Base-by-base conservation (phyloP, 2,797 vertebrate genomes). In the Hippopotamyrus pictus region DNA sequence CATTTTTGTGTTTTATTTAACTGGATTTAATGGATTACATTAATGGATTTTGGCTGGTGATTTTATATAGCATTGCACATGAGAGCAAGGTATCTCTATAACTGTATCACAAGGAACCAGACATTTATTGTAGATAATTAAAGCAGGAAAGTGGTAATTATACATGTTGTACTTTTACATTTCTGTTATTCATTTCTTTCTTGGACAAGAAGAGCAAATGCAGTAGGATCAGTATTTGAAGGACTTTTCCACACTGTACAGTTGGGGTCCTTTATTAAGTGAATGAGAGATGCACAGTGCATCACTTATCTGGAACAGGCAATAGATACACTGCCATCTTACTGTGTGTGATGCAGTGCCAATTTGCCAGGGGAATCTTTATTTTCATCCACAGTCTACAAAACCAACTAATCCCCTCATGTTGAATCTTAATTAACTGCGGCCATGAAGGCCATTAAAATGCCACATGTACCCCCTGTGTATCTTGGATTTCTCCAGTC, bases 161-260 rank as follows among this genome's bases (percentile, higher is more conserved):
- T 69, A 69, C 29, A 69, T 33, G 65, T 69, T 69, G 25, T 69
- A 69, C 65, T 12, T 33, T 69, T 14, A 33, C 73, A 79, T 79
- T 79, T 79, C 14, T 79, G 12, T 41, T 9, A 79, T 79, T 14
- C 73, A 44, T 37, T 79, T 54, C 62, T 50, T 79, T 59, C 57
- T 59, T 88, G 25, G 41, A 83, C 29, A 48, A 29, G 65, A 69
- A 62, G 69, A 54, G 59, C 2, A 54, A 44, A 83, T 41, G 2
- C 12, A 17, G 33, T 44, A 84, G 9, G 51, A 88, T 90, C 50
- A 62, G 57, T 57, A 86, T 90, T 54, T 88, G 51, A 90, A 88
- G 53, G 8, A 85, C 87, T 85, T 19, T 76, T 19, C 54, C 17
- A 51, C 53, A 57, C 8, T 79, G 19, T 83, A 62, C 7, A 83